These are phyloP conservation scores for Invenusta paracnida DNA, from an alignment of 2,888 invertebrate genomes.

Conservation along the genomic window DNA sequence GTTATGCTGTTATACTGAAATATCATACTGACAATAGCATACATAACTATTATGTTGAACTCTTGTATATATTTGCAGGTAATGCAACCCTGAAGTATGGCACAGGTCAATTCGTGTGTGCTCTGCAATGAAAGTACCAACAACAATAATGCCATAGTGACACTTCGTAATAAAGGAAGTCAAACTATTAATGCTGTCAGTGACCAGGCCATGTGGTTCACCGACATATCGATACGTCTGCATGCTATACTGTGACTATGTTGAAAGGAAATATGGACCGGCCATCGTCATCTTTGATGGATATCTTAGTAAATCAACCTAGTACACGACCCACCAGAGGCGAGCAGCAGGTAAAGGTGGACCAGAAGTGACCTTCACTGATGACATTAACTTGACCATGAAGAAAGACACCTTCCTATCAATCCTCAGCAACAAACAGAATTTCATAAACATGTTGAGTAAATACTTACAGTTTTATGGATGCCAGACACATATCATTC, in stretches of 20 bases:
- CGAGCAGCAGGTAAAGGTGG: slow-evolving; percentile 37
- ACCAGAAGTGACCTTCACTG: slow-evolving; percentile 45
- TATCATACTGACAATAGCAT: too few relatives aligned
- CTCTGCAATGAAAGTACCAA: too few relatives aligned
- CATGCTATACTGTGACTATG: neutral
- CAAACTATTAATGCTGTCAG: too few relatives aligned
- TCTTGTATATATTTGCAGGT: too few relatives aligned
- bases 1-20: too few relatives aligned
- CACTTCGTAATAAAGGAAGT: too few relatives aligned
- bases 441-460: slow-evolving; percentile 47
- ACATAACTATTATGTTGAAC: too few relatives aligned
- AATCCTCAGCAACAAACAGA: slow-evolving; percentile 49
- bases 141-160: too few relatives aligned
- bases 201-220: slow-evolving; percentile 19
- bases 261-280: neutral
- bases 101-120: too few relatives aligned
- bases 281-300: slow-evolving; percentile 36
- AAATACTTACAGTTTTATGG: slow-evolving; percentile 43
- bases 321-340: slow-evolving; percentile 28
- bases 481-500: slow-evolving; percentile 45
- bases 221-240: neutral
- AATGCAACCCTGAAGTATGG: too few relatives aligned
- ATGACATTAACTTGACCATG: slow-evolving; percentile 44
- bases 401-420: slow-evolving; percentile 49
- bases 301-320: slow-evolving; percentile 20